Evolutionary conservation across 2,113 vertebrate genomes (phyloP), one percentile per base, ranked within the genome.

Genomic region (Passerina amoena): DNA sequence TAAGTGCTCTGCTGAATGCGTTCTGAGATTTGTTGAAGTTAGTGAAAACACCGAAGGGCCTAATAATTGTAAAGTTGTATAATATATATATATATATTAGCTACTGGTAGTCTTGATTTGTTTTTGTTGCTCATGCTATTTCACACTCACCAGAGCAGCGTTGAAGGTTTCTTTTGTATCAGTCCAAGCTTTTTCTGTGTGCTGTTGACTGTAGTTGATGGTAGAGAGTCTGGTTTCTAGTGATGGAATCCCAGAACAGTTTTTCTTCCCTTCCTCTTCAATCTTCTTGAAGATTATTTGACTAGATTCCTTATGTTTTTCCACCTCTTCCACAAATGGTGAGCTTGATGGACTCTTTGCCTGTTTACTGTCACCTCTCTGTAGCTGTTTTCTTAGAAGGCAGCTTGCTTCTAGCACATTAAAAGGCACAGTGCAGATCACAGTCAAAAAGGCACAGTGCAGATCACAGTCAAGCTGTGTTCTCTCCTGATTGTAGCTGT

Each of bases 301-400:
- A 22, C 14, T 88, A 47, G 42, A 40, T 16, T 47, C 31, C 10
- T 80, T 57, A 33, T 54, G 27, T 78, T 81, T 40, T 64, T 82
- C 38, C 10, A 33, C 21, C 14, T 50, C 31, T 88, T 88, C 42
- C 17, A 33, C 18, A 61, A 56, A n/a, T 0, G 1, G 11, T 77
- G 79, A 45, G 19, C 12, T 12, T 78, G 45, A 30, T 5, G 17
- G 33, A 60, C 37, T 56, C 31, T 33, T 47, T 56, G 40, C 20
- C 20, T 1, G 0, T 1, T 1, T 72, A 33, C 19, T 53, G 45
- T 56, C 3, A 4, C 44, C 85, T 68, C 66, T 59, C 15, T 61
- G n/a, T 59, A 48, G 40, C 17, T 33, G 7, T 71, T 65, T 15
- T 28, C 51, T 57, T 42, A 14, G 7, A 27, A 57, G 22, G 7